Base-by-base conservation (phyloP, 2,797 vertebrate genomes). In the Novumbra hubbsi region DNA sequence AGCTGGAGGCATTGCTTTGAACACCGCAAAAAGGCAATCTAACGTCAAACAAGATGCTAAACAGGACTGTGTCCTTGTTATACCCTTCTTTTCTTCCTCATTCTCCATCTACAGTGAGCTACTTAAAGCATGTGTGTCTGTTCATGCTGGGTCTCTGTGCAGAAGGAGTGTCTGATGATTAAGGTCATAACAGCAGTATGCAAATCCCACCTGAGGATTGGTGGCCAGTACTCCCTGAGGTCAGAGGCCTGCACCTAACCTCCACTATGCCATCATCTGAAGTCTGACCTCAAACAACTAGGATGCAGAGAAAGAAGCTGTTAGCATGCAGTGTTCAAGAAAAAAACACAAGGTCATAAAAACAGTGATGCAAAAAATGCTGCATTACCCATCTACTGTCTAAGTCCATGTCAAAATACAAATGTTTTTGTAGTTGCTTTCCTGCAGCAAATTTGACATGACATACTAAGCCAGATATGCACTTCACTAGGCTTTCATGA, bases 161-260 rank as follows among this genome's bases (percentile, higher is more conserved):
- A 28, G 14, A 64, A 27, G 49, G 34, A 19, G 17, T 15, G 19
- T 55, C 17, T 63, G 28, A 50, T 24, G 50, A 50, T 57, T 50
- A 21, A 55, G 30, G 50, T 14, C 52, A 34, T 8, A 71, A 38
- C 27, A 30, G 28, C 28, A 17, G 49, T 32, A 70, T 70, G 27
- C 30, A 71, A 38, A 71, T 57, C 50, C 8, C 69, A 24, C 50
- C 66, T 68, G 66, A 30, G 66, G 38, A 68, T 48, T 68, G n/a
- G 14, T 14, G 24, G 11, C 38, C 34, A 68, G 38, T 48, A 68
- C 12, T 38, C 16, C 34, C 34, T 67, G 19, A 67, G 65, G 65
- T 67, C 65, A 67, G 17, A 67, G 7, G 30, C 64, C 14, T 70
- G 8, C 8, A 16, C 50, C 19, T 17, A 17, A 52, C 50, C 50